Conservation (phyloP, 2,113 vertebrate genomes). For the Ochotona princeps region DNA sequence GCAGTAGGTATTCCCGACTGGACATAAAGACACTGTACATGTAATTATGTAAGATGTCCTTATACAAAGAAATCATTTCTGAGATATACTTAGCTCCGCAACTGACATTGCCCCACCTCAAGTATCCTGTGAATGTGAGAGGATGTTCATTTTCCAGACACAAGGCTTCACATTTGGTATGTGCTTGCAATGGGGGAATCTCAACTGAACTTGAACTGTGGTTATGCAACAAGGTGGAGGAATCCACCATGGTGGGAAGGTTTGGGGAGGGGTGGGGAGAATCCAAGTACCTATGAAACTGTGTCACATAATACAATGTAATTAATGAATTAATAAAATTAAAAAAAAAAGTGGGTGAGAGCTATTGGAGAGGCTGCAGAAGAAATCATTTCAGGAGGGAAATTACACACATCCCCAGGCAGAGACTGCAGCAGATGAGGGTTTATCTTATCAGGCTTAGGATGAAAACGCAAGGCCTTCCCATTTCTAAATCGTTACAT, state of each 20-base stretch:
- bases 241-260: too few relatives aligned
- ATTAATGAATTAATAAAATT: too few relatives aligned
- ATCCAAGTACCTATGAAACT: too few relatives aligned
- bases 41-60: fast-evolving
- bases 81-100: background rate
- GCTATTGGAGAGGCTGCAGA: background rate
- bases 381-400: background rate
- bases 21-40: background rate
- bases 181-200: too few relatives aligned
- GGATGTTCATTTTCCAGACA: background rate
- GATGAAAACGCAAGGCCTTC: background rate
- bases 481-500: background rate
- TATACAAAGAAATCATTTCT: background rate
- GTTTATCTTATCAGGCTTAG: background rate
- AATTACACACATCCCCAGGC: background rate
- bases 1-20: background rate
- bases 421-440: background rate
- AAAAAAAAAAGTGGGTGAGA: background rate
- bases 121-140: background rate
- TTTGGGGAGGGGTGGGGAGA: too few relatives aligned
- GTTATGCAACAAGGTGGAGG: too few relatives aligned
- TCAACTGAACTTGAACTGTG: too few relatives aligned
- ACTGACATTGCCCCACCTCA: background rate
- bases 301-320: too few relatives aligned
- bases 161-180: background rate